Evolutionary conservation across 2,888 invertebrate species (phyloP).

Genomic region (Sisyra nigra): DNA sequence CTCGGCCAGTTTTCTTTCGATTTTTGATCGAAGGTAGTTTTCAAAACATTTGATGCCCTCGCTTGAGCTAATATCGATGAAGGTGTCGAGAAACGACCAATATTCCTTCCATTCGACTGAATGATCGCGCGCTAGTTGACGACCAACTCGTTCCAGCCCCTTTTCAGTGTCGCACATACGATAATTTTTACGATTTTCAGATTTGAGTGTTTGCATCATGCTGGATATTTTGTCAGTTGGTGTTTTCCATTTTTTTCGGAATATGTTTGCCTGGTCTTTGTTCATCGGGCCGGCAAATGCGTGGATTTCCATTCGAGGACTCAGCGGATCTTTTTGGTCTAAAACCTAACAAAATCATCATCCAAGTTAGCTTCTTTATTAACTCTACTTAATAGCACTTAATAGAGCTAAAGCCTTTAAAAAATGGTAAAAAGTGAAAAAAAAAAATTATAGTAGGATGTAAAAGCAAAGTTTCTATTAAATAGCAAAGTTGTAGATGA

Average conservation of each 20-base stretch:
- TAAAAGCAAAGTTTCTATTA: no score
- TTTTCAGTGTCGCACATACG: constrained; percentile 63
- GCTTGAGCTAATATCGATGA: constrained; percentile 55
- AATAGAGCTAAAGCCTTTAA: no score
- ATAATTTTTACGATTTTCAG: constrained; percentile 19
- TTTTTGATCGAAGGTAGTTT: constrained; percentile 38
- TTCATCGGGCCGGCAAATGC: constrained; percentile 90
- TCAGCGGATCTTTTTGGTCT: constrained; percentile 52
- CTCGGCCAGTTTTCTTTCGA: background rate
- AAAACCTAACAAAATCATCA: constrained; percentile 12
- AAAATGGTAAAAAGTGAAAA: constrained; percentile 6
- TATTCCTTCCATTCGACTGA: constrained; percentile 77
- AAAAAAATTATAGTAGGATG: no score
- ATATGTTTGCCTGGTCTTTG: constrained; percentile 48
- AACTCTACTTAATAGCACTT: no score
- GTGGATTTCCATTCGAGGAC: constrained; percentile 56
- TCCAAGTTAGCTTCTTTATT: no score
- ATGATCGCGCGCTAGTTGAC: constrained; percentile 51
- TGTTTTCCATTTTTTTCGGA: constrained; percentile 69
- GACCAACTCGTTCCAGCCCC: constrained; percentile 75
- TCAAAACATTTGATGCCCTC: constrained; percentile 65
- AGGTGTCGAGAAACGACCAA: constrained; percentile 79
- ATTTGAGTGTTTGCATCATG: no score
- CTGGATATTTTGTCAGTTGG: constrained; percentile 43
- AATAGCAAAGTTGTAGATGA: no score